phyloP scores from a whole-genome alignment of 1,140 invertebrate genomes.

The Drosophila arawakana region DNA sequence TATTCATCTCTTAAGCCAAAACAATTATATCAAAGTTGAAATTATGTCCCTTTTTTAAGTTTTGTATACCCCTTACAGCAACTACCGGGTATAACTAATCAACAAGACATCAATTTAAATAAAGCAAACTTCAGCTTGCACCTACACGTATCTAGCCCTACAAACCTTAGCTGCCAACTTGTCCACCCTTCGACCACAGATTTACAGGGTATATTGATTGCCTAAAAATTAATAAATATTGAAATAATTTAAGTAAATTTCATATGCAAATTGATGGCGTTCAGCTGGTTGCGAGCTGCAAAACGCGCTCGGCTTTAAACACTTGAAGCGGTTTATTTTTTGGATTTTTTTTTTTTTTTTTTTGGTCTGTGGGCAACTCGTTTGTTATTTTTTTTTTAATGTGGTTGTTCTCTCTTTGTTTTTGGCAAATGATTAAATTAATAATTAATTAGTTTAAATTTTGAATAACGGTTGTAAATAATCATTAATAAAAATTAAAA shows the following conservation, averaged over 20 bases:
- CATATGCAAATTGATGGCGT: conserved; percentile 67
- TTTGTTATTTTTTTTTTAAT: conserved; percentile 26
- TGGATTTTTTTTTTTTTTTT: no score
- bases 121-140: neutral
- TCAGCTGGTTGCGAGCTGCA: conserved; percentile 60
- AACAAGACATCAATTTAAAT: neutral
- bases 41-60: neutral
- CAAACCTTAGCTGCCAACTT: neutral
- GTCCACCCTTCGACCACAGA: neutral
- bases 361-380: conserved; percentile 44
- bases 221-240: conserved; percentile 78
- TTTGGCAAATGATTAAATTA: conserved; percentile 82
- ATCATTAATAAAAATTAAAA: conserved; percentile 84
- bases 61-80: neutral
- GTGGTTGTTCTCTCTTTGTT: conserved; percentile 45
- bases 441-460: conserved; percentile 84
- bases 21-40: neutral
- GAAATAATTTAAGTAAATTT: conserved; percentile 78
- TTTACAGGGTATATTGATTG: conserved; percentile 47
- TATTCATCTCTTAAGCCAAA: neutral
- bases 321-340: conserved; percentile 58
- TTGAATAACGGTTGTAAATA: conserved; percentile 84
- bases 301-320: conserved; percentile 74
- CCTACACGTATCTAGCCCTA: neutral
- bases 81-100: neutral